Conservation (phyloP, 2,888 invertebrate genomes). For the Callinectes sapidus region DNA sequence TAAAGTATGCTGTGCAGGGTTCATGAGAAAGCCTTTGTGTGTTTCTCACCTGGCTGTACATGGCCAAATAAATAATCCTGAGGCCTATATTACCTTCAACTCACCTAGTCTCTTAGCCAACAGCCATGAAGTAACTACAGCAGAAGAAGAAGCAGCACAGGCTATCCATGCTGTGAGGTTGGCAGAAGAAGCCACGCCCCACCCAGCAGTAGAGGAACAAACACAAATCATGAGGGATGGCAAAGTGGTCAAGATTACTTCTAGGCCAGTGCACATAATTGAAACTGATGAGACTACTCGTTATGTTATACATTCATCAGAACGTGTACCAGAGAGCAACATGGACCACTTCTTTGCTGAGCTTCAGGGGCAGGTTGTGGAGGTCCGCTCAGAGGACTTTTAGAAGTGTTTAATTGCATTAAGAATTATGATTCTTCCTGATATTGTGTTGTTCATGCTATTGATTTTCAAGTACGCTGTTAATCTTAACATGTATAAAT, state of each 20-base stretch:
- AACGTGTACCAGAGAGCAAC: slow-evolving; percentile 57
- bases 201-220: slow-evolving; percentile 44
- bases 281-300: slow-evolving; percentile 68
- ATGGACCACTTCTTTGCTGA: slow-evolving; percentile 70
- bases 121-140: slow-evolving; percentile 12
- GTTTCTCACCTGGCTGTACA: slow-evolving; percentile 62
- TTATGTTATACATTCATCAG: slow-evolving; percentile 66
- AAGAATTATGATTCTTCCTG: background rate
- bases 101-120: slow-evolving; percentile 66
- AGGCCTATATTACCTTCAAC: slow-evolving; percentile 68
- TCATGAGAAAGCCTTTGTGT: slow-evolving; percentile 73
- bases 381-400: slow-evolving; percentile 69
- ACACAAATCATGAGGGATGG: slow-evolving; percentile 60
- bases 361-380: slow-evolving; percentile 67
- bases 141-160: slow-evolving; percentile 45
- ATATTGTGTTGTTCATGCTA: background rate
- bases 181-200: slow-evolving; percentile 55
- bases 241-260: slow-evolving; percentile 64
- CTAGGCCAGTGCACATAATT: slow-evolving; percentile 64
- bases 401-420: slow-evolving; percentile 7
- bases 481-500: background rate
- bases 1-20: slow-evolving; percentile 72
- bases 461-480: background rate
- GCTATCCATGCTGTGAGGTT: slow-evolving; percentile 61
- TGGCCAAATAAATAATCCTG: slow-evolving; percentile 50